Evolutionary conservation across 2,797 vertebrate genomes (phyloP), one percentile per base, ranked within the genome.

Genomic region (Streptopelia turtur): DNA sequence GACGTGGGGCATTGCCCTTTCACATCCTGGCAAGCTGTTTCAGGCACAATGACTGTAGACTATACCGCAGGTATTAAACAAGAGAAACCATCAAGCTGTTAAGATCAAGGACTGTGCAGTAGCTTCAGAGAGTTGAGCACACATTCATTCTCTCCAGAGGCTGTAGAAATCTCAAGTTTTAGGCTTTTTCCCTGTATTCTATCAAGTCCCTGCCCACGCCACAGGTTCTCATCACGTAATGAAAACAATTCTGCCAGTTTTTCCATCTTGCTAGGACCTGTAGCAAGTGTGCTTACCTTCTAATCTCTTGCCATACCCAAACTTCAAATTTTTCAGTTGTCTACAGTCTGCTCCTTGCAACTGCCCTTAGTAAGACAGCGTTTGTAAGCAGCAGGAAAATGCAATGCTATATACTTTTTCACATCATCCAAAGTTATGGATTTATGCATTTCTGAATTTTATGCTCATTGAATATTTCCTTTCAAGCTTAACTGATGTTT

Each of bases 401-500:
- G 18, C 24, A 80, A 35, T 1, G 4, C 45, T 70, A 39, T 33
- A 57, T 79, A 82, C 49, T 55, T 71, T 78, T 65, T 81, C 63
- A 30, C 45, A 79, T 59, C 35, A 28, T 35, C 63, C 57, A 86
- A 76, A 68, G 23, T 77, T 88, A 89, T 4, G 1, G 65, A 80
- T 82, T 93, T 80, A 71, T 53, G 56, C 56, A 86, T 56, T 76
- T 78, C 27, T 64, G 80, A 90, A 90, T 94, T 90, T 94, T 72
- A 86, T 82, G 59, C 83, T 92, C 86, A 90, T 14, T 81, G 78
- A 91, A 30, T 80, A 87, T 88, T 88, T 78, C 55, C 65, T 86
- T 90, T 92, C 81, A 95, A 90, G 82, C 80, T 81, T 93, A 93
- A 83, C 88, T 82, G 84, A 59, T 72, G 24, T 89, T 93, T 91